phyloP scores from a whole-genome alignment of 2,888 invertebrate genomes.

The Ectobius pallidus region DNA sequence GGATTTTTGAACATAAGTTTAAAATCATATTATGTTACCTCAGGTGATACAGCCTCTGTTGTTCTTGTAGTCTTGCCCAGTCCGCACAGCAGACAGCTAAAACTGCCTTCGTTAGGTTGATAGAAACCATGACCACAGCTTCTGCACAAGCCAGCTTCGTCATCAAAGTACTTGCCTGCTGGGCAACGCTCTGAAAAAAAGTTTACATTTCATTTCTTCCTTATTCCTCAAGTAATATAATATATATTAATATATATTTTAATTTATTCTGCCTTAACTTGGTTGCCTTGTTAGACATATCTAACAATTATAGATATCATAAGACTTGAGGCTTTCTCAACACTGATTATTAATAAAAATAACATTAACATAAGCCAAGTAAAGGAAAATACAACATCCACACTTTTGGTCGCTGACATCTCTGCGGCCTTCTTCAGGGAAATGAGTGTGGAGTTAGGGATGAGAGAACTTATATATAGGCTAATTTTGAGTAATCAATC shows the following conservation, averaged over 20 bases:
- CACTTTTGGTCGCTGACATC: too few species aligned
- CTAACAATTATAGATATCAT: conserved; percentile 6
- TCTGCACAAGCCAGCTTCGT: conserved; percentile 83
- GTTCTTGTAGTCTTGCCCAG: conserved; percentile 91
- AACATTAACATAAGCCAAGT: too few species aligned
- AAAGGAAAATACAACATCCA: too few species aligned
- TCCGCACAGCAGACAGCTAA: conserved; percentile 86
- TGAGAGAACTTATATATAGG: too few species aligned
- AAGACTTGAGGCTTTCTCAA: too few species aligned
- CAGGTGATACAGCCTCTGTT: conserved; percentile 83
- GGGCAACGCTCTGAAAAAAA: conserved; percentile 78
- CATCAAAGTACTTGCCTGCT: conserved; percentile 92
- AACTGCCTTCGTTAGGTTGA: conserved; percentile 89
- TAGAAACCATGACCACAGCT: conserved; percentile 95
- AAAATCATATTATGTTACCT: conserved; percentile 52
- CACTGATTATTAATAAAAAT: too few species aligned
- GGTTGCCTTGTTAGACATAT: neutral
- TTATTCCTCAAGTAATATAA: neutral
- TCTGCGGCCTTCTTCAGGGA: too few species aligned
- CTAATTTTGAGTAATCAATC: too few species aligned
- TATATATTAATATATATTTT: neutral
- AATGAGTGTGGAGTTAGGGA: too few species aligned
- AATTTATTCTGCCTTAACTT: too few species aligned
- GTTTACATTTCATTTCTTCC: neutral
- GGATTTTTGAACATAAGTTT: neutral